A percentile compares a stretch with the other conserved stretches of the same genome.
Evolutionary conservation across 1,140 invertebrate species (phyloP).

Genomic region (Drosophila triauraria): DNA sequence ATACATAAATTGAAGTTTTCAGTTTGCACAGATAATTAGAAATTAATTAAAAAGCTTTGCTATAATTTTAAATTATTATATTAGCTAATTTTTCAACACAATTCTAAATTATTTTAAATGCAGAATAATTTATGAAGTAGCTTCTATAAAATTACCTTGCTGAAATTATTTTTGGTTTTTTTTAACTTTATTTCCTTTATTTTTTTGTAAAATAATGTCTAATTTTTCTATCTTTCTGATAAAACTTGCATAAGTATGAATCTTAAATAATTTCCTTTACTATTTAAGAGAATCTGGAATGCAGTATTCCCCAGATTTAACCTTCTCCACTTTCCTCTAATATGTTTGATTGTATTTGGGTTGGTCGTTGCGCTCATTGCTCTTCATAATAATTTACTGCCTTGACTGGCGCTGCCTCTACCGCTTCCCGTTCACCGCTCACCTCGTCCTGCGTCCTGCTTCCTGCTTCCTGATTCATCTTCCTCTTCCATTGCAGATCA

Average conservation of each 20-base stretch:
- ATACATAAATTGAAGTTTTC: background rate
- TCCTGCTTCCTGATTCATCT: constrained; percentile 18
- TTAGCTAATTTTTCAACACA: no score
- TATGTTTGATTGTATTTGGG: constrained; percentile 58
- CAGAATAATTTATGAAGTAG: no score
- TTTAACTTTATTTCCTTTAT: no score
- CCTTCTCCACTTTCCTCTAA: constrained; percentile 19
- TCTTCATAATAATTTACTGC: constrained; percentile 78
- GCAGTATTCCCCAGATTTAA: background rate
- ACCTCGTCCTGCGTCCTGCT: constrained; percentile 10
- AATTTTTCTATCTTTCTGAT: no score
- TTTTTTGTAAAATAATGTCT: no score
- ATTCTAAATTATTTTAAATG: no score
- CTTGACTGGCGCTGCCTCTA: constrained; percentile 48
- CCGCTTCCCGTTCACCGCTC: background rate
- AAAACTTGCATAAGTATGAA: no score
- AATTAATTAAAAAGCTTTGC: background rate
- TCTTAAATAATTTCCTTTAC: no score
- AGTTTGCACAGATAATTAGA: background rate
- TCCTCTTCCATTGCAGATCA: constrained; percentile 87
- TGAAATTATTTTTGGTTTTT: no score
- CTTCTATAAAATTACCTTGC: no score
- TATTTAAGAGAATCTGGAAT: constrained; percentile 7
- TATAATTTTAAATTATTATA: background rate
- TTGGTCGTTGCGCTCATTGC: constrained; percentile 65